Evolutionary conservation across 35 echinoderm and acorn worm species (phyloP), one percentile per base, ranked within the genome.

Genomic region (Heliocidaris tuberculata): DNA sequence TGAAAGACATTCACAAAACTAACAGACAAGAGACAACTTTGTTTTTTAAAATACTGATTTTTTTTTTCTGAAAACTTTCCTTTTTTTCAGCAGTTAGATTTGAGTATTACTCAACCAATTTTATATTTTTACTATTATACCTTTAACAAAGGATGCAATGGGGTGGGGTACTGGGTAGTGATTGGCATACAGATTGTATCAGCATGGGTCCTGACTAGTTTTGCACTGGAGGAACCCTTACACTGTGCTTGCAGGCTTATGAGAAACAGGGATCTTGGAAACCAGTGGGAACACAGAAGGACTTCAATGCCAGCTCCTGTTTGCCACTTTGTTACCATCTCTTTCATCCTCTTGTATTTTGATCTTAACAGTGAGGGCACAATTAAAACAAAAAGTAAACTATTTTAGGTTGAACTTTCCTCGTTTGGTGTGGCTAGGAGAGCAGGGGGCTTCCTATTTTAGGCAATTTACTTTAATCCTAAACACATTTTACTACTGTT

Each of bases 401-500:
- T 78, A 78, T 78, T 78, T 78, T 78, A 78, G 65, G 65, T 78
- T 78, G 65, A 78, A 78, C 65, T 78, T 27, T 48, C 87, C 31
- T 30, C 16, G 87, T 89, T n/a, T 42, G 87, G 87, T 89, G 87
- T 89, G 87, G 31, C 31, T 17, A 89, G 29, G 87, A 89, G 17
- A 27, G 87, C 87, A 89, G 87, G 87, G 87, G 87, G 87, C 32
- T 89, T 47, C 87, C 87, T 89, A 89, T 89, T 89, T 89, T 89
- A 48, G 87, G 87, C 32, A 89, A 89, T 89, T 89, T 47, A 48
- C 47, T 47, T 30, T 89, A 89, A 89, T 89, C 47, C 12, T 48
- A 89, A 89, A 89, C 87, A 89, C 47, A 89, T 89, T 89, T 89
- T 42, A 15, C 29, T 47, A 13, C 31, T 89, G 47, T 32, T 16